A percentile compares a stretch with the other conserved stretches of the same genome.
Conservation (phyloP, 2,888 invertebrate genomes). For the Melanostoma mellinum region DNA sequence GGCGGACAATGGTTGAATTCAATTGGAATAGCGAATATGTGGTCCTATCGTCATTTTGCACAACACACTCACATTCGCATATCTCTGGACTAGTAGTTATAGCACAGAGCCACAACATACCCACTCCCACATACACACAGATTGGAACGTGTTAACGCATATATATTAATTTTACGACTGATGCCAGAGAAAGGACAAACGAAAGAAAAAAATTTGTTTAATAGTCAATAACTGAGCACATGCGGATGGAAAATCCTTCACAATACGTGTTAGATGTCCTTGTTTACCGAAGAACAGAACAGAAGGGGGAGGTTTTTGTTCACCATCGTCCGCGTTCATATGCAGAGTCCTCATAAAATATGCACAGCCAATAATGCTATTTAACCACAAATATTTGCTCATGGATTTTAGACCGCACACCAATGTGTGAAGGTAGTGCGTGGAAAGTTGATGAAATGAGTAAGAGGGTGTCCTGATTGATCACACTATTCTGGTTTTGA, state of each 20-base stretch:
- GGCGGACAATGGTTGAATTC: constrained; percentile 70
- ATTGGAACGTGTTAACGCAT: constrained; percentile 70
- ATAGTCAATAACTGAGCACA: constrained; percentile 66
- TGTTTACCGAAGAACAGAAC: neutral
- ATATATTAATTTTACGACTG: constrained; percentile 54
- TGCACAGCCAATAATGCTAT: constrained; percentile 58
- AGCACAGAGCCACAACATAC: constrained; percentile 43
- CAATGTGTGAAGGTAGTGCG: neutral
- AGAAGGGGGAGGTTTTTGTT: neutral
- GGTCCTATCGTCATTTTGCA: constrained; percentile 63
- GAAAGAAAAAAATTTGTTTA: constrained; percentile 23
- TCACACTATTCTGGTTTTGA: neutral
- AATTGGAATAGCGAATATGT: constrained; percentile 59
- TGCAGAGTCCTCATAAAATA: constrained; percentile 58
- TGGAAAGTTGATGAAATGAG: neutral
- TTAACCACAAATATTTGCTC: constrained; percentile 69
- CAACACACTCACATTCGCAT: neutral
- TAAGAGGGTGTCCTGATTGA: neutral
- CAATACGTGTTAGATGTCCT: constrained; percentile 57
- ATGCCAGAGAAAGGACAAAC: neutral
- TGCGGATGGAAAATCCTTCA: constrained; percentile 62
- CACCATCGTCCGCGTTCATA: constrained; percentile 35
- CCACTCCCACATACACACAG: constrained; percentile 39
- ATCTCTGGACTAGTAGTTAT: neutral
- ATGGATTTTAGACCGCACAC: constrained; percentile 46